A percentile compares a stretch with the other conserved stretches of the same genome.
phyloP scores from a whole-genome alignment of 2,888 invertebrate genomes.

The Brenthis ino region DNA sequence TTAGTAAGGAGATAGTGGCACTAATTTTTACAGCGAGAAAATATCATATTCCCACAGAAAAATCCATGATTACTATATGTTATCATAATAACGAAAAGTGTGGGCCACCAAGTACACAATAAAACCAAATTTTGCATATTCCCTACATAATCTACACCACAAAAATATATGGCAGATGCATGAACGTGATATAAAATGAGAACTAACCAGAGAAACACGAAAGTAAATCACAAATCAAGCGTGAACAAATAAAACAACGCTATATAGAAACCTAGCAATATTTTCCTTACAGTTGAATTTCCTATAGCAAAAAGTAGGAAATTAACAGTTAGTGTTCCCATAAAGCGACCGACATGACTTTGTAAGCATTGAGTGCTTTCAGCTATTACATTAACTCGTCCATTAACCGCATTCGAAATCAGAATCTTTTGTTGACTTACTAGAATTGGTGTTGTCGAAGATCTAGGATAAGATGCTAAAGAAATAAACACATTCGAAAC shows the following conservation, averaged over 20 bases:
- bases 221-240: conserved; percentile 49
- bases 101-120: too few species aligned
- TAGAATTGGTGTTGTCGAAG: conserved; percentile 55
- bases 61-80: too few species aligned
- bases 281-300: conserved; percentile 71
- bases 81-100: too few species aligned
- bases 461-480: conserved; percentile 31
- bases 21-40: too few species aligned
- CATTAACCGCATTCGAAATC: conserved; percentile 72
- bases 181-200: conserved; percentile 1
- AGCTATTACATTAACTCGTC: conserved; percentile 79
- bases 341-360: conserved; percentile 75
- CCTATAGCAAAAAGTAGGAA: conserved; percentile 72
- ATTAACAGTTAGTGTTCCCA: conserved; percentile 77
- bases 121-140: neutral
- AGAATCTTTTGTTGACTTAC: conserved; percentile 65
- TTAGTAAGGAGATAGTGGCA: too few species aligned
- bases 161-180: neutral
- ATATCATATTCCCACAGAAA: too few species aligned
- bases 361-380: conserved; percentile 81
- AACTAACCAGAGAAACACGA: conserved; percentile 39
- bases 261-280: conserved; percentile 56
- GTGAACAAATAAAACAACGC: conserved; percentile 57
- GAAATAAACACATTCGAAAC: conserved; percentile 12
- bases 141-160: neutral